Base-by-base conservation (phyloP, 2,888 invertebrate genomes). In the Helobdella robusta region DNA sequence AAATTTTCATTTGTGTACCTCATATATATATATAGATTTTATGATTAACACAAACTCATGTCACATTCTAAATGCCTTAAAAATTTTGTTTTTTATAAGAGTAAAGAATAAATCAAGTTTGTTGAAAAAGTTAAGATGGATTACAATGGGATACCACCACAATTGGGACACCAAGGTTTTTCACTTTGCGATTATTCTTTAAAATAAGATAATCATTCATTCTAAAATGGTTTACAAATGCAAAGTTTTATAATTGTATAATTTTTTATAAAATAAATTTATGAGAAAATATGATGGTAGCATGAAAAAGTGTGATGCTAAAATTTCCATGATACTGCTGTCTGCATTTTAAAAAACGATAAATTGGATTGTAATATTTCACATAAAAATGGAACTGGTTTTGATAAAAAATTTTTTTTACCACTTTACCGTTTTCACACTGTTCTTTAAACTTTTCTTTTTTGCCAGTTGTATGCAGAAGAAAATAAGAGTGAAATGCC, bases 111-210 rank as follows among this genome's bases (percentile, higher is more conserved):
- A 35, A 8, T 20, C 20, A 65, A 62, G 35, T 48, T n/a, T 70
- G n/a, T 50, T 73, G 36, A 35, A 69, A 15, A 69, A 68, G 56
- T 77, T 98, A 72, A 82, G 97, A 73, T 98, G 98, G 98, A 85
- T 88, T 0, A 98, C 97, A 0, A 80, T 97, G 40, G 98, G 98
- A 18, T 95, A 94, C 77, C 97, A 98, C 80, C 94, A 98, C 80
- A 87, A 98, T 78, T 98, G 98, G 97, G 87, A 92, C 74, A 89
- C 90, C 64, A 98, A 97, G 84, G 86, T 87, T 30, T 40, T 40
- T 15, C 44, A 15, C 11, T 40, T 40, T 15, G n/a, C n/a, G 44
- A n/a, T n/a, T n/a, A n/a, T n/a, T n/a, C n/a, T n/a, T n/a, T n/a
- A n/a, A n/a, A n/a, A n/a, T n/a, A n/a, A n/a, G n/a, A n/a, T n/a